Base-by-base conservation (phyloP, 2,888 invertebrate species). In the Steinernema carpocapsae region DNA sequence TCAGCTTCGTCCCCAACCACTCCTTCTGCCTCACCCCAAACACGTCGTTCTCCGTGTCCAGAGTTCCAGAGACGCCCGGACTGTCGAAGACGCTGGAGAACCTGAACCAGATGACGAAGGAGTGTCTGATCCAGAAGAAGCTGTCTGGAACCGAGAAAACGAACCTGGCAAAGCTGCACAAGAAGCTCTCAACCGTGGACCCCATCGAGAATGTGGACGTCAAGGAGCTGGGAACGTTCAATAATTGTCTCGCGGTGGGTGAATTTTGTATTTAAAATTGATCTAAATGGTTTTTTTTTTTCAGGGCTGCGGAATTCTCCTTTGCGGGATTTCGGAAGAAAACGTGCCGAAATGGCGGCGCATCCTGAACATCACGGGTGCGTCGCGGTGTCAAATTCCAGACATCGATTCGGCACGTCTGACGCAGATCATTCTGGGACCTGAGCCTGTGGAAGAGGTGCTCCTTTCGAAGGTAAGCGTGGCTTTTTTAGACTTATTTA, bases 341-440 rank as follows among this genome's bases (percentile, higher is more conserved):
- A 64, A 64, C 19, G 10, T 17, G 6, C 12, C 17, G 17, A 37
- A 64, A 29, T 64, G 64, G 64, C 4, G 32, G n/a, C 22, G 64
- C 17, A n/a, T 64, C 1, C 19, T 64, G 17, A 64, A 29, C n/a
- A 64, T 64, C 19, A 64, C 64, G 17, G 64, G 64, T 29, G 64
- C 64, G 17, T 29, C 32, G 1, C 64, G 37, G 1, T 37, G 64
- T 37, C 64, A n/a, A 12, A 32, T 64, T 4, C 29, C 24, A n/a
- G 64, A 64, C 29, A 64, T 64, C 14, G 7, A 29, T 2, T 64
- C 64, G 29, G 17, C 64, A 4, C 10, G 19, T 17, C 32, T 64
- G 10, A 64, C 64, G 29, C 64, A 64, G 3, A 64, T 64, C 14
- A n/a, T 64, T 17, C 29, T 64, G 26, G 64, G 64, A 29, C 64